phyloP scores from a whole-genome alignment of 64 coral and sea anemone species.

The Pachyseris speciosa region DNA sequence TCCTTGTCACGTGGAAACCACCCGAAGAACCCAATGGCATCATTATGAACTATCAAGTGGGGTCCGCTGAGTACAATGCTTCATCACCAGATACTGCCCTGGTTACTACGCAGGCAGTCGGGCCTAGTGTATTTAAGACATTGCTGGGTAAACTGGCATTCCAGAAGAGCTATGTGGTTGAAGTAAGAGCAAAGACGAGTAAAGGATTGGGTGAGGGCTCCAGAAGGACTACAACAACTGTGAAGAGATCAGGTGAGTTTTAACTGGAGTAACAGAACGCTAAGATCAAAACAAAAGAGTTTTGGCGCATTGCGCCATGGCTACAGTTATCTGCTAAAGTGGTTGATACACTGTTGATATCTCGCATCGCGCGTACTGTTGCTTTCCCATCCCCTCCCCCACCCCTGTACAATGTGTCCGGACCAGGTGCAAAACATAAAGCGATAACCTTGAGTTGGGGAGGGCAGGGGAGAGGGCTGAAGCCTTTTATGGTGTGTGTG shows the following conservation, averaged over 20 bases:
- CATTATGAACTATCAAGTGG: constrained; percentile 40
- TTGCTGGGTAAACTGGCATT: neutral
- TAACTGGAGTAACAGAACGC: too few relatives aligned
- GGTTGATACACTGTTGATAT: too few relatives aligned
- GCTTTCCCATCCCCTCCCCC: too few relatives aligned
- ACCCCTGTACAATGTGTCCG: too few relatives aligned
- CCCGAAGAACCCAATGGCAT: constrained; percentile 52
- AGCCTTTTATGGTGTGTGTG: too few relatives aligned
- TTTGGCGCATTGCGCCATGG: too few relatives aligned
- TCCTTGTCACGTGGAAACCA: constrained; percentile 56
- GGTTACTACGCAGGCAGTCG: neutral
- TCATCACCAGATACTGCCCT: neutral
- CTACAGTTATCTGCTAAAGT: too few relatives aligned
- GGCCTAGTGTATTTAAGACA: neutral
- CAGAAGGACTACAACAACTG: neutral
- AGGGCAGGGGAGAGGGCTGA: too few relatives aligned
- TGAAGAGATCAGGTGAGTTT: constrained; percentile 16
- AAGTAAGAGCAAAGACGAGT: constrained; percentile 11
- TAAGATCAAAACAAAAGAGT: too few relatives aligned
- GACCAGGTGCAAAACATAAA: too few relatives aligned
- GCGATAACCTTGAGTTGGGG: too few relatives aligned
- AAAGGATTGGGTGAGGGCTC: constrained; percentile 11
- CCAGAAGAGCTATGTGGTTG: constrained; percentile 45
- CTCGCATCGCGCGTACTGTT: too few relatives aligned
- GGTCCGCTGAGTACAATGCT: neutral